Conservation (phyloP, 2,797 vertebrate genomes). For the Coluber constrictor region DNA sequence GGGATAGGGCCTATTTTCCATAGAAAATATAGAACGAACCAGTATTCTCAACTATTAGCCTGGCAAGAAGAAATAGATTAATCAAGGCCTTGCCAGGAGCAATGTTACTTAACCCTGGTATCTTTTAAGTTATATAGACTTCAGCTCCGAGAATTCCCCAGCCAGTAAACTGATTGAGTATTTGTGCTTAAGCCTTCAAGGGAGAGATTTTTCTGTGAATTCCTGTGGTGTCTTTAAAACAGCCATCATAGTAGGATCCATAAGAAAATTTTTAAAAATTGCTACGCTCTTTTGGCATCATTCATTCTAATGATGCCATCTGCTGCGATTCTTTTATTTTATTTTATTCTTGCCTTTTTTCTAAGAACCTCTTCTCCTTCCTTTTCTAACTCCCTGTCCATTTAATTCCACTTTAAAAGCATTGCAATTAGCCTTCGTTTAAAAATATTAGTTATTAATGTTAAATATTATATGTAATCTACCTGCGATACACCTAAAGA, state of each 20-base stretch:
- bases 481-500: not conserved
- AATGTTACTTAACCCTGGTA: not conserved
- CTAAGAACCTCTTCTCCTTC: not conserved
- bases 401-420: not conserved
- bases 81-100: not conserved
- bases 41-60: too few relatives aligned
- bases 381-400: not conserved
- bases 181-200: not conserved
- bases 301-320: not conserved
- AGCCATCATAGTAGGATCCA: not conserved
- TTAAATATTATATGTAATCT: not conserved
- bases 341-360: not conserved
- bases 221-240: not conserved
- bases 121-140: not conserved
- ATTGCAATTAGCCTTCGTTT: not conserved
- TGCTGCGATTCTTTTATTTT: not conserved
- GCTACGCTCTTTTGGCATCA: not conserved
- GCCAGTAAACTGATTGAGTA: not conserved
- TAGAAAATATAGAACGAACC: too few relatives aligned
- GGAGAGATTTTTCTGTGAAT: not conserved
- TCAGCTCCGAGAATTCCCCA: not conserved
- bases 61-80: not conserved
- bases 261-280: not conserved
- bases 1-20: too few relatives aligned
- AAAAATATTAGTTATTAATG: not conserved